These are phyloP conservation scores for Diabrotica virgifera DNA, from an alignment of 1,140 invertebrate species.

Conservation along the genomic window DNA sequence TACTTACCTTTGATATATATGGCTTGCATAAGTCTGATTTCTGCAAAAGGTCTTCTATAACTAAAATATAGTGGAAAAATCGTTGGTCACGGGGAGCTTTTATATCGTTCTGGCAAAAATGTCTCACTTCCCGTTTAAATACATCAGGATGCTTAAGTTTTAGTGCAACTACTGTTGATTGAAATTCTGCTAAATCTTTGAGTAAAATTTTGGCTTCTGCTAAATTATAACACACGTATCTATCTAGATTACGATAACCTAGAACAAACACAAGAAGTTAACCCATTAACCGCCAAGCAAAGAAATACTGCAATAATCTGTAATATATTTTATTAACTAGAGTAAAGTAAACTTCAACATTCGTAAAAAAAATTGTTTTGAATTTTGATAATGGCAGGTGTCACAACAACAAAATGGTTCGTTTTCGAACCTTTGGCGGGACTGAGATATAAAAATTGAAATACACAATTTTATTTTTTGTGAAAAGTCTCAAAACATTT, in stretches of 20 bases:
- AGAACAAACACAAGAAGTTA: no score
- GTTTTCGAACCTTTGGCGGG: no score
- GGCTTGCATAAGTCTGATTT: conserved; percentile 10
- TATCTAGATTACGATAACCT: conserved; percentile 7
- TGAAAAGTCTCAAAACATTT: no score
- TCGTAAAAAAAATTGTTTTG: no score
- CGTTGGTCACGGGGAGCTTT: not conserved
- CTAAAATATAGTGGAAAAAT: not conserved
- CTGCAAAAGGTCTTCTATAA: not conserved
- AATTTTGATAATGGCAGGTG: no score
- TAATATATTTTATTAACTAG: no score
- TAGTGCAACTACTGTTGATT: conserved; percentile 53
- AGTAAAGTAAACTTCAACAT: no score
- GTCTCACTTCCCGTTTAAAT: conserved; percentile 45
- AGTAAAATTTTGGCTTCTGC: not conserved
- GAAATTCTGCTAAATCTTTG: conserved; percentile 50
- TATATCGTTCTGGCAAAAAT: conserved; percentile 28
- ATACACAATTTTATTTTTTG: no score
- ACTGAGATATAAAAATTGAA: no score
- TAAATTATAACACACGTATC: not conserved
- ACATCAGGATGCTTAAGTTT: conserved; percentile 48
- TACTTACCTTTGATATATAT: conserved; percentile 10
- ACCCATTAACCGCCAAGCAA: no score
- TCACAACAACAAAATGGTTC: no score
- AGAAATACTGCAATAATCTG: no score